A percentile compares a stretch with the other conserved stretches of the same genome.
Evolutionary conservation across 2,113 vertebrate genomes (phyloP).

Genomic region (Hypocryptadius cinnamomeus): DNA sequence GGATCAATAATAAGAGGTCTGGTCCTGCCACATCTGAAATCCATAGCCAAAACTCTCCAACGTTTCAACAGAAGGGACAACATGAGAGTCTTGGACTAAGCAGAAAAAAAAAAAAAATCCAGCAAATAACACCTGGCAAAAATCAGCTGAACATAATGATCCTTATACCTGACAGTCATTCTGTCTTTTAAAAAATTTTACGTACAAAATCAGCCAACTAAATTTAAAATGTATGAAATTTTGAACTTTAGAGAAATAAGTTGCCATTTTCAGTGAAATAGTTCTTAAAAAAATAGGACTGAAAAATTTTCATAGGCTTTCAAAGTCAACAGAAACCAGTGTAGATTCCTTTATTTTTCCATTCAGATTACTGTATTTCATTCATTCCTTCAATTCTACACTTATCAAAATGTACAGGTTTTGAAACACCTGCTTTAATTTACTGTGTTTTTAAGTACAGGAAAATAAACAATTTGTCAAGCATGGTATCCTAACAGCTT

Average conservation of each 20-base stretch:
- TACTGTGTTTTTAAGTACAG: background rate
- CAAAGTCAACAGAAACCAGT: background rate
- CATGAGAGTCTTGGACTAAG: background rate
- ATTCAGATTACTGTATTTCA: background rate
- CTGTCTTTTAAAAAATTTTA: background rate
- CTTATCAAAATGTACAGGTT: background rate
- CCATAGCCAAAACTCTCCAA: background rate
- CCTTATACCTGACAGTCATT: background rate
- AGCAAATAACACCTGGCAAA: background rate
- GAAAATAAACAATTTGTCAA: background rate
- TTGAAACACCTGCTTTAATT: background rate
- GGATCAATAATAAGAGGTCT: background rate
- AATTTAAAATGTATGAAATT: background rate
- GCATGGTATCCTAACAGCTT: background rate
- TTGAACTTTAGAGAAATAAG: background rate
- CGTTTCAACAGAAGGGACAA: background rate
- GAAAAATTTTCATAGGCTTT: background rate
- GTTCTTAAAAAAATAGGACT: background rate
- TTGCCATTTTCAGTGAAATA: background rate
- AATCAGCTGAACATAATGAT: background rate
- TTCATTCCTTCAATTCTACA: background rate
- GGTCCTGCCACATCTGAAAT: background rate
- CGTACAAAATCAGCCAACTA: background rate
- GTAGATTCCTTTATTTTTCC: background rate
- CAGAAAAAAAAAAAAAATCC: rapidly evolving